Conservation (phyloP, 2,888 invertebrate genomes). For the Lasioglossum pauxillum region DNA sequence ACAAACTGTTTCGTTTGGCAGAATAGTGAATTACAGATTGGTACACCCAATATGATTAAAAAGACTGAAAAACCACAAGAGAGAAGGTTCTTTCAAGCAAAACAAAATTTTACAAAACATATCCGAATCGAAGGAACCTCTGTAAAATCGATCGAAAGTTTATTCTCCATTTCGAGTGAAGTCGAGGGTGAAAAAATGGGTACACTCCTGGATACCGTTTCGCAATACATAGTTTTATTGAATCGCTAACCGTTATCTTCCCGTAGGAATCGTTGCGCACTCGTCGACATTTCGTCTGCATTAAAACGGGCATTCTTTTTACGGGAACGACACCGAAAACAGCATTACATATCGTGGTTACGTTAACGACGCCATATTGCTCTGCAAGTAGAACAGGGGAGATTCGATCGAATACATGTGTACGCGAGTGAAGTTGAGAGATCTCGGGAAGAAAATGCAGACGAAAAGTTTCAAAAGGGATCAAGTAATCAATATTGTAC, state of each 20-base stretch:
- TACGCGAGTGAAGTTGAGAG: not conserved
- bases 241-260: not conserved
- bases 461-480: conserved; percentile 49
- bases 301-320: conserved; percentile 25
- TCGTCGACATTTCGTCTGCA: conserved; percentile 39
- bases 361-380: not conserved
- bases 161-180: not conserved
- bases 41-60: not conserved
- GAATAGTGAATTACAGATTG: conserved; percentile 11
- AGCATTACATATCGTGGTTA: conserved; percentile 38
- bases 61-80: not conserved
- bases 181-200: conserved; percentile 6
- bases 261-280: conserved; percentile 26
- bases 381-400: not conserved
- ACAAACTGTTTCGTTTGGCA: not conserved
- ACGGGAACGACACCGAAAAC: conserved; percentile 1
- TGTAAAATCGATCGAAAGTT: not conserved
- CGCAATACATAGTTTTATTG: not conserved
- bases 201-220: conserved; percentile 1
- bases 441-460: conserved; percentile 25
- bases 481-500: conserved; percentile 44
- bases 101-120: conserved; percentile 13
- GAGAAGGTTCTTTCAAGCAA: not conserved
- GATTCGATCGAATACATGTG: not conserved
- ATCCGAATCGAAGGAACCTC: not conserved